Evolutionary conservation across 2,797 vertebrate genomes (phyloP).

Genomic region (Apodemus agrarius): DNA sequence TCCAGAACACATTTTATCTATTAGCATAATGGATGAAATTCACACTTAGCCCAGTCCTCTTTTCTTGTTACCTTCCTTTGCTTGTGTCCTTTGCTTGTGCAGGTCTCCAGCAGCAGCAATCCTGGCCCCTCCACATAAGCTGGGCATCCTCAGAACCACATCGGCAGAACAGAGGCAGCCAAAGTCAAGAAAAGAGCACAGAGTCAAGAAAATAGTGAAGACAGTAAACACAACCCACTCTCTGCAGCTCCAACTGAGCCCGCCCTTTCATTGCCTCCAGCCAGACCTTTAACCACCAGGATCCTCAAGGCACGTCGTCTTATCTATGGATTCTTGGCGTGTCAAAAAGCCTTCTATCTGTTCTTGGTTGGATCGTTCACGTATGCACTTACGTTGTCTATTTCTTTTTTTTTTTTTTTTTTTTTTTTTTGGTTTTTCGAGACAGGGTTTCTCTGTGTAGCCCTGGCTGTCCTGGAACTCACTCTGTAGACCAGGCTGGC

Average conservation of each 20-base stretch:
- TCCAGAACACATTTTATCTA: neutral
- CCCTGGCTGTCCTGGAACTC: no score
- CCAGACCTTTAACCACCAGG: neutral
- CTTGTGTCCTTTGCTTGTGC: no score
- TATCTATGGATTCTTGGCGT: neutral
- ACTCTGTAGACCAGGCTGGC: no score
- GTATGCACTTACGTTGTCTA: neutral
- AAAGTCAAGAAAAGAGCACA: neutral
- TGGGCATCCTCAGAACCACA: neutral
- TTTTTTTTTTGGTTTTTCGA: no score
- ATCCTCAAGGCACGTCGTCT: neutral
- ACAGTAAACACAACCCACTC: neutral
- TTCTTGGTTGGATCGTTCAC: neutral
- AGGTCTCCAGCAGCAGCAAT: neutral
- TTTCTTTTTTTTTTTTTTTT: no score
- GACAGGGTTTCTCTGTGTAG: no score
- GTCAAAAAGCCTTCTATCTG: neutral
- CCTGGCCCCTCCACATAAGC: neutral
- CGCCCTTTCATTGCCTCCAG: neutral
- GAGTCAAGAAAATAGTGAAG: neutral
- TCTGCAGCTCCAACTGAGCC: neutral
- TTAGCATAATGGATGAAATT: neutral
- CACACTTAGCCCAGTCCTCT: neutral
- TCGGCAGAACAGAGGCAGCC: neutral
- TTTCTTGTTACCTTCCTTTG: neutral